Base-by-base conservation (phyloP, 2,113 vertebrate species). In the Bolborhynchus lineola region DNA sequence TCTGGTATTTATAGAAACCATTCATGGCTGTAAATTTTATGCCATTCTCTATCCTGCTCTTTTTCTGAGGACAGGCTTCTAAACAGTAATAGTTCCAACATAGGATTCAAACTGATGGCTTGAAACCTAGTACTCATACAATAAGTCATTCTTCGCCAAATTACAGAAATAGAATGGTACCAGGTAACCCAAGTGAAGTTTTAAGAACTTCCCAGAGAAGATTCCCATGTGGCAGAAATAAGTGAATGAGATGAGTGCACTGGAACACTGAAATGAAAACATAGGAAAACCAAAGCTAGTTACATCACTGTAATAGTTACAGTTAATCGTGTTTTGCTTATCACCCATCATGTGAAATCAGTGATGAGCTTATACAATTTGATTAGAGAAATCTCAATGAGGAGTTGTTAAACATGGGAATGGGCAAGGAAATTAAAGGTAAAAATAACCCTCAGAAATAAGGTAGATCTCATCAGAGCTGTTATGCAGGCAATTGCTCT, bases 101-200 rank as follows among this genome's bases (percentile, higher is more conserved):
- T 3, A 7, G 52, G 8, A 8, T 35, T 72, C 31, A 80, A 71
- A 52, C 0, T 0, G 1, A 47, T 4, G 49, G 9, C 23, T 63
- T 25, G 20, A 62, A 79, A 39, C 10, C 3, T 39, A 33, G n/a
- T 71, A 9, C 13, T 35, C 13, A 31, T 10, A 80, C 18, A 37
- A 71, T 20, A 84, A 81, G 25, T 59, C 8, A n/a, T 72, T 35
- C 68, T 47, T 33, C 19, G 49, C 21, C 3, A 42, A 42, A 71
- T 67, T 4, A 80, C 4, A 1, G 35, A 57, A 83, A 37, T 62
- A 39, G 11, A 69, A 67, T 16, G 3, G 16, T 3, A 79, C 5
- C 29, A 67, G 23, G 7, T 49, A 74, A 4, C 3, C 4, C 6
- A 57, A 69, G 9, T 29, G 13, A 50, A 75, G 2, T 52, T 82